Percentiles rank a stretch among this genome's conserved stretches.
Conservation (phyloP, 2,113 vertebrate species). For the Chionodraco myersi region DNA sequence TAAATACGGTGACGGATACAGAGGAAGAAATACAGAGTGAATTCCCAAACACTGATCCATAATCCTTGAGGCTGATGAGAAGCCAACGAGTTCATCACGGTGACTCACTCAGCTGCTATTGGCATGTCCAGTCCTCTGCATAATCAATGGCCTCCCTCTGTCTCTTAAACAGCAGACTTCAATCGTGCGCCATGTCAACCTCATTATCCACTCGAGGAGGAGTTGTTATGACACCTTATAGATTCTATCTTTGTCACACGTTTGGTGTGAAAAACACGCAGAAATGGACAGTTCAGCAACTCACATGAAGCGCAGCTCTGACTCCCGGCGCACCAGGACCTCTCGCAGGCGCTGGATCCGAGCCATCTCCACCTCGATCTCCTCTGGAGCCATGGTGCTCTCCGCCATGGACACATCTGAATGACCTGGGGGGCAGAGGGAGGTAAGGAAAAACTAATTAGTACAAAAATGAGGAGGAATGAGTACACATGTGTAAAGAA, state of each 20-base stretch:
- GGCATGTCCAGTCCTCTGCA: constrained; percentile 30
- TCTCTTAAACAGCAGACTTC: neutral
- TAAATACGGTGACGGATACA: neutral
- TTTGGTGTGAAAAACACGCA: neutral
- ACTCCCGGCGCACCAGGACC: constrained; percentile 96
- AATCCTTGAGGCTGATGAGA: constrained; percentile 25
- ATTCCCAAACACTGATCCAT: constrained; percentile 19
- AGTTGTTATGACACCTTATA: neutral
- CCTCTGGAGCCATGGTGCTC: constrained; percentile 94
- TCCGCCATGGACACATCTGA: constrained; percentile 97
- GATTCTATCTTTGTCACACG: neutral
- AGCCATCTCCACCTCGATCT: constrained; percentile 97
- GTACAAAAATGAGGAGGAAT: too few species aligned
- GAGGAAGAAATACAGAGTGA: neutral
- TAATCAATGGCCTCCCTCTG: constrained; percentile 41
- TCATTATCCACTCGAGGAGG: constrained; percentile 18
- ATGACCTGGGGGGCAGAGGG: constrained; percentile 83
- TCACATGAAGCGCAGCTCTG: constrained; percentile 99
- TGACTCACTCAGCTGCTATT: constrained; percentile 46
- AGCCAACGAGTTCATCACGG: constrained; percentile 39
- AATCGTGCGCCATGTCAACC: constrained; percentile 3
- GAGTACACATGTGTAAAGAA: neutral
- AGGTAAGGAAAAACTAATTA: neutral
- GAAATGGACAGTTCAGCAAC: constrained; percentile 59
- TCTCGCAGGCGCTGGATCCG: constrained; percentile 97